Percentiles rank a stretch among this genome's conserved stretches.
Conservation (phyloP, 1,140 invertebrate species). For the Episyrphus balteatus region DNA sequence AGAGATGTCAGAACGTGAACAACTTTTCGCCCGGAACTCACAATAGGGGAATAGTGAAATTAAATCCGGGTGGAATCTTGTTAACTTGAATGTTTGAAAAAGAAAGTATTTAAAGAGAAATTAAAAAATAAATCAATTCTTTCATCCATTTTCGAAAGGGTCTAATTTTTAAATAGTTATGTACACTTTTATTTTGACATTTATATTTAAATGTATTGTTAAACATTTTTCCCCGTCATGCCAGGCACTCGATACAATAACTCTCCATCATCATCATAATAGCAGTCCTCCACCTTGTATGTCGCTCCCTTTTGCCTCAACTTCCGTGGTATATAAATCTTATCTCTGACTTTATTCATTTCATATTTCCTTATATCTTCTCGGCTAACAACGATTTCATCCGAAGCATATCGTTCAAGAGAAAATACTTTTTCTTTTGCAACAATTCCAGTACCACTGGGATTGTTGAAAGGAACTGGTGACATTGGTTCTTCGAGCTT, state of each 20-base stretch:
- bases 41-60: too few relatives aligned
- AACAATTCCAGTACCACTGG: slow-evolving; percentile 16
- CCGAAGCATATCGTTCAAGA: slow-evolving; percentile 32
- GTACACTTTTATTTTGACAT: neutral
- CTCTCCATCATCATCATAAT: slow-evolving; percentile 62
- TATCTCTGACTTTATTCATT: slow-evolving; percentile 34
- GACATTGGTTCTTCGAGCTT: slow-evolving; percentile 5
- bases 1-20: too few relatives aligned
- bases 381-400: slow-evolving; percentile 21
- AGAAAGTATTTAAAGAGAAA: too few relatives aligned
- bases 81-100: too few relatives aligned
- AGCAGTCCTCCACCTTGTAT: slow-evolving; percentile 62
- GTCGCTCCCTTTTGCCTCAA: slow-evolving; percentile 47
- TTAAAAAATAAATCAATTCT: too few relatives aligned
- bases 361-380: slow-evolving; percentile 22
- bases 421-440: slow-evolving; percentile 6
- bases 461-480: slow-evolving; percentile 8
- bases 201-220: neutral
- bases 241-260: slow-evolving; percentile 65
- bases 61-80: too few relatives aligned
- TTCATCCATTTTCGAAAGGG: too few relatives aligned
- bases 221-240: slow-evolving; percentile 28
- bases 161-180: too few relatives aligned
- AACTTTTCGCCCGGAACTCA: too few relatives aligned
- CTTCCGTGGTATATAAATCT: slow-evolving; percentile 53